phyloP scores from a whole-genome alignment of 2,113 vertebrate genomes.

The Nothoprocta pentlandii region DNA sequence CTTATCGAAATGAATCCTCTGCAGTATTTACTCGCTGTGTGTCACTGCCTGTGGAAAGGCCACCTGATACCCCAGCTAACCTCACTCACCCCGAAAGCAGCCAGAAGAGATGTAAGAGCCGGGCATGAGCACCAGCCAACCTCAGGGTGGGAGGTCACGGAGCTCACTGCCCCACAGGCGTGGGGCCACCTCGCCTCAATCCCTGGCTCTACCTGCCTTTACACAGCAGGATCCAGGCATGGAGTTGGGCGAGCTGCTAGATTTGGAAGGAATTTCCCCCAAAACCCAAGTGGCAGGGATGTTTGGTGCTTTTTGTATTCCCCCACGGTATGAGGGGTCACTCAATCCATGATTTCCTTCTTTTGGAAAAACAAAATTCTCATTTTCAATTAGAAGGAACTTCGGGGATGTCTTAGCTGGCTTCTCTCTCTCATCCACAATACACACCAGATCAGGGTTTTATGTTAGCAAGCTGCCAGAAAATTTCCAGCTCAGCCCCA shows the following conservation, averaged over 20 bases:
- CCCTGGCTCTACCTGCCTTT: not conserved
- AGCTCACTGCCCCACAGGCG: too few relatives aligned
- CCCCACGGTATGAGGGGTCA: fast-evolving
- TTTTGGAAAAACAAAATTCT: not conserved
- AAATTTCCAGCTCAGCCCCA: not conserved
- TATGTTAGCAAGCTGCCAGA: not conserved
- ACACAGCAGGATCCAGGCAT: not conserved
- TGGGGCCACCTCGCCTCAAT: not conserved
- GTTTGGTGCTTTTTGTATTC: not conserved
- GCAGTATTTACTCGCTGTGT: not conserved
- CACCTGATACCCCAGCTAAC: not conserved
- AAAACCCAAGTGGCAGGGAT: not conserved
- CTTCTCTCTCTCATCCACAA: fast-evolving
- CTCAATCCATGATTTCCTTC: fast-evolving
- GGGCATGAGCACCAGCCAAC: too few relatives aligned
- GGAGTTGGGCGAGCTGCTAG: not conserved
- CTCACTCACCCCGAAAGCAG: not conserved
- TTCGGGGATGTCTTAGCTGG: not conserved
- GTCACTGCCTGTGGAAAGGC: not conserved
- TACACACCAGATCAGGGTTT: not conserved
- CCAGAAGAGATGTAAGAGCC: too few relatives aligned
- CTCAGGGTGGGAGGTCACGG: too few relatives aligned
- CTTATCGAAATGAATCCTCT: not conserved
- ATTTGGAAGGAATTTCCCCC: not conserved
- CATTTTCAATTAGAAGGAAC: too few relatives aligned